Conservation (phyloP, 2,888 invertebrate species). For the Aleiodes leptofemur region DNA sequence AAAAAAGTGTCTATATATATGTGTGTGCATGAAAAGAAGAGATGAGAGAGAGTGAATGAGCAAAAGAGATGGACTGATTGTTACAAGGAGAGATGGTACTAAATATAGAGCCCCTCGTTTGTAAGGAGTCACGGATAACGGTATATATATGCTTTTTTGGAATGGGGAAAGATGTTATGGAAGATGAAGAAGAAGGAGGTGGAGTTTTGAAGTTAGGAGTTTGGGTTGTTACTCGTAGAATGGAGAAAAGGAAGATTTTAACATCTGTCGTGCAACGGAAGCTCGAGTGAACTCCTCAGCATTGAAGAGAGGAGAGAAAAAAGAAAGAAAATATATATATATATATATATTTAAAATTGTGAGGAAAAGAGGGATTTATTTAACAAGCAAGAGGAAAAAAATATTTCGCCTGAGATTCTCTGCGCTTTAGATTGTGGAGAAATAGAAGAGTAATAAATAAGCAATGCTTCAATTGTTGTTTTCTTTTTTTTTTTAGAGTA, state of each 20-base stretch:
- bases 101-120: slow-evolving; percentile 45
- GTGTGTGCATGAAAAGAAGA: slow-evolving; percentile 36
- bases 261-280: slow-evolving; percentile 42
- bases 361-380: slow-evolving; percentile 10
- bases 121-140: slow-evolving; percentile 39
- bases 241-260: slow-evolving; percentile 39
- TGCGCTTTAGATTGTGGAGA: not conserved
- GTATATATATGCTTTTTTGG: slow-evolving; percentile 22
- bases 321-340: not conserved
- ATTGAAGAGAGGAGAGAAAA: slow-evolving; percentile 29
- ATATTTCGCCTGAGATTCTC: not conserved
- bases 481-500: not conserved
- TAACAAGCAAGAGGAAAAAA: not conserved
- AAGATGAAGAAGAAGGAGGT: slow-evolving; percentile 24
- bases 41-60: slow-evolving; percentile 24
- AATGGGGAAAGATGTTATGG: slow-evolving; percentile 11
- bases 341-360: not conserved
- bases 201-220: slow-evolving; percentile 22
- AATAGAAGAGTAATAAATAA: slow-evolving; percentile 16
- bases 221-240: slow-evolving; percentile 4
- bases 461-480: not conserved
- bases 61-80: not conserved
- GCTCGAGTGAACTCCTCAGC: slow-evolving; percentile 45
- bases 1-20: not conserved
- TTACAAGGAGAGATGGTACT: slow-evolving; percentile 34